Conservation (phyloP, 2,113 vertebrate genomes). For the Malurus cyaneus region DNA sequence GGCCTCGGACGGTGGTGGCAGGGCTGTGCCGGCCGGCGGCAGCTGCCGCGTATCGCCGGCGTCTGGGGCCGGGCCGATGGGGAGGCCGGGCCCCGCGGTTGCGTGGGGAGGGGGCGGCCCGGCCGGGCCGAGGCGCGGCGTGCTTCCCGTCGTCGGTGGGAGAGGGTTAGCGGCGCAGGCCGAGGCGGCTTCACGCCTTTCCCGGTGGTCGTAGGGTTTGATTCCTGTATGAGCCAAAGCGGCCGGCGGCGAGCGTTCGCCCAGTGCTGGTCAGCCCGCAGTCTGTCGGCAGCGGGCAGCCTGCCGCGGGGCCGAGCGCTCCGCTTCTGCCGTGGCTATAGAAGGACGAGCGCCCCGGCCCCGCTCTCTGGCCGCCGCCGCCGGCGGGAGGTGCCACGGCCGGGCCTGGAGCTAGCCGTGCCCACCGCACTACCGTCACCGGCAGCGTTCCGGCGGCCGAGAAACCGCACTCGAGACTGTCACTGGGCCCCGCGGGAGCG, state of each 20-base stretch:
- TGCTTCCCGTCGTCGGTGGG: neutral
- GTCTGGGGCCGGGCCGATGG: neutral
- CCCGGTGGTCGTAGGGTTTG: neutral
- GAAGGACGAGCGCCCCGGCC: neutral
- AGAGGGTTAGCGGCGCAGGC: neutral
- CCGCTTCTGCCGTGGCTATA: neutral
- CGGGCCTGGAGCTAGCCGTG: neutral
- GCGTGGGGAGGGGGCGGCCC: neutral
- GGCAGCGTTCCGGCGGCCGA: neutral
- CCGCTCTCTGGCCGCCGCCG: neutral
- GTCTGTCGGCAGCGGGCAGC: neutral
- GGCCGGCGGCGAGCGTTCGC: neutral
- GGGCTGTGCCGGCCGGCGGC: neutral
- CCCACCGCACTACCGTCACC: too few species aligned
- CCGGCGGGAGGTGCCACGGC: neutral
- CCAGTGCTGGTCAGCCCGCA: neutral
- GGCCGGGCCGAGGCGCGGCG: neutral
- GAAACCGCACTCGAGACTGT: neutral
- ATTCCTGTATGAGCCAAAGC: neutral
- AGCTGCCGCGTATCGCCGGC: neutral
- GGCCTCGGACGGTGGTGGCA: neutral
- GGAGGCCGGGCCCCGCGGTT: neutral
- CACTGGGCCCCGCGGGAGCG: neutral
- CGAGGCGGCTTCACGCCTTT: too few species aligned
- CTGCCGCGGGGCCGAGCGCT: neutral